Percentiles rank a stretch among this genome's conserved stretches.
Evolutionary conservation across 2,797 vertebrate species (phyloP).

Genomic region (Miichthys miiuy): DNA sequence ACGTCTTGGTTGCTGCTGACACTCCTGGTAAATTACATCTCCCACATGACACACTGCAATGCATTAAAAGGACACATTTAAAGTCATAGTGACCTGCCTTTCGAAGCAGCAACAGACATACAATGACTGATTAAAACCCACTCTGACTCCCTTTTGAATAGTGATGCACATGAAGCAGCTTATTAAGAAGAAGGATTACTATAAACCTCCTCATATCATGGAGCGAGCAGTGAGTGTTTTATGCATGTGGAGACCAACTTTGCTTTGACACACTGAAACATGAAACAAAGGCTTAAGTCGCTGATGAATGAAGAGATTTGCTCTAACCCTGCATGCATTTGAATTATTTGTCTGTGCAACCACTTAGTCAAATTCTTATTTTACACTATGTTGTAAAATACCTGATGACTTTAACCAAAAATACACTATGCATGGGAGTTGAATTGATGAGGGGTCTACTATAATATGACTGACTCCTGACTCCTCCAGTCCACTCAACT

Average conservation of each 20-base stretch:
- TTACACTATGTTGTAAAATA: background rate
- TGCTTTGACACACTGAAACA: conserved; percentile 40
- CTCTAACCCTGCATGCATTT: conserved; percentile 17
- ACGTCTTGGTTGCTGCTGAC: conserved; percentile 46
- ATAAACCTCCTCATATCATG: conserved; percentile 53
- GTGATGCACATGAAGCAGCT: conserved; percentile 50
- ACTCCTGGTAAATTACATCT: conserved; percentile 63
- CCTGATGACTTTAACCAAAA: background rate
- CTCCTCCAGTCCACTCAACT: too few species aligned
- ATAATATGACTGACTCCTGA: background rate
- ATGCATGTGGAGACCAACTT: conserved; percentile 31
- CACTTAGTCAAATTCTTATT: background rate
- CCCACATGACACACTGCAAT: conserved; percentile 26
- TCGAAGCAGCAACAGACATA: conserved; percentile 29
- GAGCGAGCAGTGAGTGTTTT: conserved; percentile 17
- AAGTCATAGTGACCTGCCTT: conserved; percentile 37
- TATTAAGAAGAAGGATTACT: conserved; percentile 73
- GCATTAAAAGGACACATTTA: conserved; percentile 46
- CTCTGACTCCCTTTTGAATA: conserved; percentile 44
- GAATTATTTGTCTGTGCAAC: background rate
- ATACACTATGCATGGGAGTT: background rate
- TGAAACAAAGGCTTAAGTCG: conserved; percentile 30
- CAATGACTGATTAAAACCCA: conserved; percentile 59
- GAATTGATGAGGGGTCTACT: background rate
- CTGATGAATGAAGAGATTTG: conserved; percentile 36